These are phyloP conservation scores for Maniola hyperantus DNA, from an alignment of 2,888 invertebrate species.

Conservation along the genomic window DNA sequence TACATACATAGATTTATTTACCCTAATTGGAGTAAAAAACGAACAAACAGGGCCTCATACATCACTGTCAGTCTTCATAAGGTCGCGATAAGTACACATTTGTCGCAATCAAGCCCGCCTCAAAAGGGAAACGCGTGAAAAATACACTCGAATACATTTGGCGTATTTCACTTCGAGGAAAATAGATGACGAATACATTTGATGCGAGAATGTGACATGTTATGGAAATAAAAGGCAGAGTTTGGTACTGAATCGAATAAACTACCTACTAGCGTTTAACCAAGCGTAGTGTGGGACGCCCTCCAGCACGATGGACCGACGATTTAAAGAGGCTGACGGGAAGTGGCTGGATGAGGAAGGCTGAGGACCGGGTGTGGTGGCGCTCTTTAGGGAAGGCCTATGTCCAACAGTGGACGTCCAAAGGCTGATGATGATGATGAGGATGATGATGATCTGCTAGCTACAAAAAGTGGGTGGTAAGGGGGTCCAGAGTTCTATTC, in stretches of 20 bases:
- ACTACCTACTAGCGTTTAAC: no score
- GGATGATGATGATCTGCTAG: no score
- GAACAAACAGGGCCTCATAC: conserved; percentile 18
- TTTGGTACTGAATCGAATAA: neutral
- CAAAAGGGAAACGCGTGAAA: conserved; percentile 27
- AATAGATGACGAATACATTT: conserved; percentile 1
- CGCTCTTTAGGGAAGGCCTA: no score
- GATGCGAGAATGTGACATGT: neutral
- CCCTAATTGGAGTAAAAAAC: neutral
- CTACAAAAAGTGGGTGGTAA: no score
- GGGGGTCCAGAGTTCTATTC: no score
- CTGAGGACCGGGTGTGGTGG: no score
- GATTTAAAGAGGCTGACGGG: no score
- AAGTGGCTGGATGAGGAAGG: no score
- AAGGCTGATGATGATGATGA: no score
- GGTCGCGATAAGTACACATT: conserved; percentile 39
- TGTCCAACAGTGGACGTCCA: no score
- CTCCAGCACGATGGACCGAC: no score
- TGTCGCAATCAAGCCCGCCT: conserved; percentile 30
- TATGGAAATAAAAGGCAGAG: neutral
- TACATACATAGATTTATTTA: neutral
- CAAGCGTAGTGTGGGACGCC: no score
- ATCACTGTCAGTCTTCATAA: conserved; percentile 35
- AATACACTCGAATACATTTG: conserved; percentile 28
- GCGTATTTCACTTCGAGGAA: conserved; percentile 7